A percentile compares a stretch with the other conserved stretches of the same genome.
These are phyloP conservation scores for Panulirus ornatus DNA, from an alignment of 1,140 invertebrate species.

Conservation along the genomic window DNA sequence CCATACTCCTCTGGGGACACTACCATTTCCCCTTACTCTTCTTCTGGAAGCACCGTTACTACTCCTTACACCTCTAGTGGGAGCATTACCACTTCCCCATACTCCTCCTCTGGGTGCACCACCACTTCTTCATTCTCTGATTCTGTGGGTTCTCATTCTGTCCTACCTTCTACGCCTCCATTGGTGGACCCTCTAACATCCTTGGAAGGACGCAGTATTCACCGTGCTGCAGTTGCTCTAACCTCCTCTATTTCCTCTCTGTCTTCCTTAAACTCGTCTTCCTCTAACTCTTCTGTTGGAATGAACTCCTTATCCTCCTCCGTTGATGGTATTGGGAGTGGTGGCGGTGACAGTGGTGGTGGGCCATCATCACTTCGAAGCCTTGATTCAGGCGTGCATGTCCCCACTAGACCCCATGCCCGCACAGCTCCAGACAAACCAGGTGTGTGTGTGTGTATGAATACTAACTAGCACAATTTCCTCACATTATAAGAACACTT, in stretches of 20 bases:
- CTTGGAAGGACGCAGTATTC: constrained; percentile 7
- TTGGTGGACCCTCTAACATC: constrained; percentile 35
- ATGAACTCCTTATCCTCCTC: constrained; percentile 42
- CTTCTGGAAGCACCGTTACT: neutral
- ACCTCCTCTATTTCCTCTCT: constrained; percentile 56
- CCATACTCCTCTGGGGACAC: neutral
- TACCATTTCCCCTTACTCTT: neutral
- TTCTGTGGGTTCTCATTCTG: constrained; percentile 11
- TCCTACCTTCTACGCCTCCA: constrained; percentile 23
- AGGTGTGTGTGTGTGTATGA: constrained; percentile 62
- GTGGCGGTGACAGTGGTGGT: constrained; percentile 34
- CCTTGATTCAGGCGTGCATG: constrained; percentile 57
- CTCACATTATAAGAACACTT: constrained; percentile 8
- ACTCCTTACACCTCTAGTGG: neutral
- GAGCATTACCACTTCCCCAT: constrained; percentile 10
- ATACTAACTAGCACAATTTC: constrained; percentile 31
- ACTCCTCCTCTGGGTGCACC: constrained; percentile 5
- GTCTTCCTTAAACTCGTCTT: constrained; percentile 38
- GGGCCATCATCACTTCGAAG: constrained; percentile 35
- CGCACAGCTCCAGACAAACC: constrained; percentile 59
- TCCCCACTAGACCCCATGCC: constrained; percentile 49
- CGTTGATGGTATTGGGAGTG: constrained; percentile 24
- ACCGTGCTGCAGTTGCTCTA: constrained; percentile 40
- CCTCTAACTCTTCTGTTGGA: constrained; percentile 15
- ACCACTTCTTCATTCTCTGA: constrained; percentile 30